Evolutionary conservation across 1,140 invertebrate species (phyloP), one percentile per base, ranked within the genome.

Genomic region (Sitobion miscanthi): DNA sequence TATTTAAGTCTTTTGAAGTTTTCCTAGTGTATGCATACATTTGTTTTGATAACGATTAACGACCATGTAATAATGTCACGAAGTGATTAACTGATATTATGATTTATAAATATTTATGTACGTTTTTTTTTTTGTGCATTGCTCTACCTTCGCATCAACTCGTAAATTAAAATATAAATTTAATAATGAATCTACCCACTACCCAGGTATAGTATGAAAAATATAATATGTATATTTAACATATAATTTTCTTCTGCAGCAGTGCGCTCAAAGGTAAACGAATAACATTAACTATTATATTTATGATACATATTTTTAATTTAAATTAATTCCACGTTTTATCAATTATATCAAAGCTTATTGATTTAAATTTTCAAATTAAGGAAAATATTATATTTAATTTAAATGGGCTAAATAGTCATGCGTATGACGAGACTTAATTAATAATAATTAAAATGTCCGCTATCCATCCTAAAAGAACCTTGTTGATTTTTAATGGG

Each of bases 321-420:
- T 77, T n/a, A 17, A 77, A n/a, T 77, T n/a, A 35, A 77, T 77
- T 77, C 4, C 14, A n/a, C 21, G 30, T 77, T 69, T 5, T n/a
- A 69, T 69, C 11, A 8, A n/a, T n/a, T n/a, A 69, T 69, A 5
- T 69, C 14, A n/a, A 77, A 1, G 2, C 5, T n/a, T n/a, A 30
- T 69, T n/a, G 62, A 77, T 77, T 77, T 77, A 77, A 17, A 77
- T n/a, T 77, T 77, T 77, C 30, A 77, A 77, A 77, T 77, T 77
- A 77, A 77, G n/a, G 62, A n/a, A 77, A 77, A 69, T 77, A 77
- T 77, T 77, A 77, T 77, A 77, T 77, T 77, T 77, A 77, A 77
- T 77, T 77, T 69, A n/a, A 69, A 69, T 69, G 30, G 14, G 0
- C n/a, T 77, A 85, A 45, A 45, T 85, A 42, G 20, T 85, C 38